Evolutionary conservation across 1,140 invertebrate genomes (phyloP), one percentile per base, ranked within the genome.

Genomic region (Drosophila nebulosa): DNA sequence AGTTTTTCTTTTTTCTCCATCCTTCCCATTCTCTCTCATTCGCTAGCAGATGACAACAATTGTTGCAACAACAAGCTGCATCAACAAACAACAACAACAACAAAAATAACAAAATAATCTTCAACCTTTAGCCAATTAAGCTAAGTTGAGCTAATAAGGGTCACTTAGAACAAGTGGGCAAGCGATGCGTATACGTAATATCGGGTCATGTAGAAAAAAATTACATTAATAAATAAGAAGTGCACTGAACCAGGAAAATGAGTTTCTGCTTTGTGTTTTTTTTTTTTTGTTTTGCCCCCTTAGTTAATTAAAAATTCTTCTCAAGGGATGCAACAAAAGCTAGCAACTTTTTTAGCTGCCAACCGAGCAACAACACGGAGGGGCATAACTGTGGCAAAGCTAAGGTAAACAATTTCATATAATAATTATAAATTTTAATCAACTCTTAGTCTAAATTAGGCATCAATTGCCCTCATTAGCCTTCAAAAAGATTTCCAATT

Each of bases 61-160:
- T 59, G n/a, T n/a, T n/a, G n/a, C n/a, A n/a, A n/a, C n/a, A n/a
- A n/a, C n/a, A n/a, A n/a, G n/a, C n/a, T n/a, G n/a, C n/a, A n/a
- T n/a, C n/a, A n/a, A n/a, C 42, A 50, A 57, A 55, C 27, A n/a
- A 51, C 46, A 57, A 42, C 51, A 46, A 46, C n/a, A 58, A 46
- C 6, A 10, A 46, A 24, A 42, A 22, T 32, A 50, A 24, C 21
- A 30, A 32, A 18, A 16, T 42, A 50, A 65, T 53, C 65, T 56
- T 74, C 68, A 2, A 73, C 57, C 60, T 56, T 75, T 64, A 81
- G 46, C 63, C 74, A 83, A 86, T 88, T 88, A 79, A 59, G 46
- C 51, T 56, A 64, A 65, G 64, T 50, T 67, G 50, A 42, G 52
- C 66, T 67, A 72, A 75, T 78, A 71, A 75, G 63, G 62, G 51